Percentiles rank a stretch among this genome's conserved stretches.
phyloP scores from a whole-genome alignment of 2,113 vertebrate species.

The Indri indri region DNA sequence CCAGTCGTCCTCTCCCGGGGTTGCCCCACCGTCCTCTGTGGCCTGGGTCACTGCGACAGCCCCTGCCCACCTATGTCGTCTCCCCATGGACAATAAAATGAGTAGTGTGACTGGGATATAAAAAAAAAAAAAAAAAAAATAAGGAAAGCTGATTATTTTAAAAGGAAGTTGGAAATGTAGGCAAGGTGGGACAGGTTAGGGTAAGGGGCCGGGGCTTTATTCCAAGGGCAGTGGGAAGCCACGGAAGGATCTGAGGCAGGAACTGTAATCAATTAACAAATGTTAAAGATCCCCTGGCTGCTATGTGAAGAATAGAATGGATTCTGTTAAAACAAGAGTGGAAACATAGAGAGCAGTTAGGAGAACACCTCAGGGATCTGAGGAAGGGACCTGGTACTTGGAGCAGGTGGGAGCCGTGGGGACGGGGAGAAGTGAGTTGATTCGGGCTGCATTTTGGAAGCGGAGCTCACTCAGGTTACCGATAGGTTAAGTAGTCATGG shows the following conservation, averaged over 20 bases:
- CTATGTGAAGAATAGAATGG: background rate
- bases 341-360: background rate
- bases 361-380: background rate
- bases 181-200: background rate
- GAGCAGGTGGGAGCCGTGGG: background rate
- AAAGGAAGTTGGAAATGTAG: background rate
- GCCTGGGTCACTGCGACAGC: background rate
- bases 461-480: background rate
- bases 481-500: background rate
- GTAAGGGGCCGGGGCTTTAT: background rate
- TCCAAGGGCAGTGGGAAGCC: background rate
- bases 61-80: background rate
- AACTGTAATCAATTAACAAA: background rate
- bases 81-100: background rate
- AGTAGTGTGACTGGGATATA: background rate
- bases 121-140: too few species aligned
- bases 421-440: background rate
- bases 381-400: background rate
- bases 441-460: background rate
- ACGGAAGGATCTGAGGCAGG: background rate
- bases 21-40: background rate
- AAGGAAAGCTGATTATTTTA: background rate
- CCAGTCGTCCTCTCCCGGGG: background rate
- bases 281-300: background rate
- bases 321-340: background rate